Conservation (phyloP, 2,113 vertebrate species). For the Corydoras maculifer region DNA sequence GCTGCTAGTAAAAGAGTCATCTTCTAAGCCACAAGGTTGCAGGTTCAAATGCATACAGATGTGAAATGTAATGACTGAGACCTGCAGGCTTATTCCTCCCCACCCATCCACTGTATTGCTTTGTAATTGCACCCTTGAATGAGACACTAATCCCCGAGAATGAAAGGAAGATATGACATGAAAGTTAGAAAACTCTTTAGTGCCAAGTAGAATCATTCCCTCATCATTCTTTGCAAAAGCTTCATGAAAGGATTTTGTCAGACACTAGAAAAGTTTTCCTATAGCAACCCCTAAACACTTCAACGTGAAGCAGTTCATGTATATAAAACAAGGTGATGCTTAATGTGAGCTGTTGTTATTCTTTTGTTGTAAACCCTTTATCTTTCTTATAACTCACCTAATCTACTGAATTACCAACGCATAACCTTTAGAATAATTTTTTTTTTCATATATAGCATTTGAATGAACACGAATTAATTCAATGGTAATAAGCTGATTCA, state of each 20-base stretch:
- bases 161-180: constrained; percentile 34
- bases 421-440: too few relatives aligned
- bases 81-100: constrained; percentile 28
- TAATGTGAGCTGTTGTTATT: not conserved
- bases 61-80: constrained; percentile 22
- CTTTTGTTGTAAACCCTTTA: not conserved
- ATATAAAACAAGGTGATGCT: not conserved
- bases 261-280: constrained; percentile 11
- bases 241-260: constrained; percentile 14
- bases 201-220: constrained; percentile 18
- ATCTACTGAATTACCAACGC: too few relatives aligned
- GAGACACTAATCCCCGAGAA: constrained; percentile 28
- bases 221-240: constrained; percentile 15
- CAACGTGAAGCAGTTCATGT: not conserved
- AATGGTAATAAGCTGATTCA: too few relatives aligned
- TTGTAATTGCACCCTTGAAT: constrained; percentile 34
- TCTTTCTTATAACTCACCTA: not conserved
- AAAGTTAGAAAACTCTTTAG: constrained; percentile 29
- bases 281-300: constrained; percentile 15
- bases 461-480: too few relatives aligned
- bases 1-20: not conserved
- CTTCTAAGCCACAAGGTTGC: not conserved
- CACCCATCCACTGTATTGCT: constrained; percentile 28
- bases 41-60: constrained; percentile 11
- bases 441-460: too few relatives aligned